These are phyloP conservation scores for Bombus sibiricus DNA, from an alignment of 1,140 invertebrate species.

Conservation along the genomic window DNA sequence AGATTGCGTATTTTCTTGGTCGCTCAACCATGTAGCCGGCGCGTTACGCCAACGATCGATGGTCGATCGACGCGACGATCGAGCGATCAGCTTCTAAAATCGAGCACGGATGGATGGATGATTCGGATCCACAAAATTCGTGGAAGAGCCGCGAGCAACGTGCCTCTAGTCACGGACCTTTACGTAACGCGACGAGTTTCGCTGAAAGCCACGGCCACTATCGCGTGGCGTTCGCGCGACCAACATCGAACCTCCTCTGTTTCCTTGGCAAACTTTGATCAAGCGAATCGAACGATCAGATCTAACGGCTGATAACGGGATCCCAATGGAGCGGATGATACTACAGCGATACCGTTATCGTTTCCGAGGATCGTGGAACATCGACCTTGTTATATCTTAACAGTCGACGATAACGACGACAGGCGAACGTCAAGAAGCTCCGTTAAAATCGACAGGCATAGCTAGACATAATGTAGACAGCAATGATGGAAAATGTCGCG, in stretches of 20 bases:
- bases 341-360: constrained; percentile 29
- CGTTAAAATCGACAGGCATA: not conserved
- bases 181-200: constrained; percentile 3
- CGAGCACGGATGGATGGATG: not conserved
- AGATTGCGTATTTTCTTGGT: constrained; percentile 22
- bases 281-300: not conserved
- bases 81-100: no score
- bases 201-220: not conserved
- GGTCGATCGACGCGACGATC: constrained; percentile 3
- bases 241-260: not conserved
- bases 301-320: not conserved
- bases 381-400: constrained; percentile 15
- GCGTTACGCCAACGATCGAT: constrained; percentile 2
- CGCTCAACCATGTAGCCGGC: constrained; percentile 14
- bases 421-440: not conserved
- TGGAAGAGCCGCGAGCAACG: not conserved
- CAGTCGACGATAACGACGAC: not conserved
- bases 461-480: constrained; percentile 21
- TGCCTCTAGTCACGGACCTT: not conserved
- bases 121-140: constrained; percentile 4
- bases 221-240: not conserved
- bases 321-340: not conserved
- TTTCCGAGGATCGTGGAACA: not conserved
- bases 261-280: not conserved
- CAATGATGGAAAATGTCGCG: constrained; percentile 16